phyloP scores from a whole-genome alignment of 2,113 vertebrate genomes.

The Ailurus styani region DNA sequence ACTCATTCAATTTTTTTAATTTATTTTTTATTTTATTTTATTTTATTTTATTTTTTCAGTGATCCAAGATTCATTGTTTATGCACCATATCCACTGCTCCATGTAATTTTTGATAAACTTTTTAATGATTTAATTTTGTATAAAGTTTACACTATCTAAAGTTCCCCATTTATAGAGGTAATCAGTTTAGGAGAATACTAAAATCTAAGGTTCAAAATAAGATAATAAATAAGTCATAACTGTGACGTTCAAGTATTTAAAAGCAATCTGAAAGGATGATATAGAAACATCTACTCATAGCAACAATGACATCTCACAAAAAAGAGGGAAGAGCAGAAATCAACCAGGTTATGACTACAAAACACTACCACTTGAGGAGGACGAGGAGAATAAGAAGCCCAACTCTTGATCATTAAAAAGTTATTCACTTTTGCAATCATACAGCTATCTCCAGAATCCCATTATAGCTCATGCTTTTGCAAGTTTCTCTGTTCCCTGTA shows the following conservation, averaged over 20 bases:
- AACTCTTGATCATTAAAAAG: background rate
- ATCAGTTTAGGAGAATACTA: background rate
- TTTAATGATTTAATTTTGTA: background rate
- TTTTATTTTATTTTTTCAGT: too few relatives aligned
- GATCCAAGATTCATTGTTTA: too few relatives aligned
- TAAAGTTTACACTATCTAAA: slow-evolving; percentile 2
- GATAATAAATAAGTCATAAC: background rate
- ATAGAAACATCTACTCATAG: background rate
- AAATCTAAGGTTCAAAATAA: slow-evolving; percentile 20
- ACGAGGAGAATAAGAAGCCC: background rate
- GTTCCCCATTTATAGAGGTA: background rate
- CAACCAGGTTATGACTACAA: background rate
- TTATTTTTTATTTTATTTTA: too few relatives aligned
- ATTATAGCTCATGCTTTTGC: background rate
- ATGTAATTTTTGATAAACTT: background rate
- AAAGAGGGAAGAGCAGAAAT: background rate
- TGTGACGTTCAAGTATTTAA: background rate
- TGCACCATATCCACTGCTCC: too few relatives aligned
- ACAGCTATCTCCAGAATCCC: background rate
- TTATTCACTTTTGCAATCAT: background rate
- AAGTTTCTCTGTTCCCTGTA: background rate
- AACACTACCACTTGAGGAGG: background rate
- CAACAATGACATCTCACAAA: background rate
- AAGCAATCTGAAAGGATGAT: background rate
- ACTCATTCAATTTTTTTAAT: background rate